These are phyloP conservation scores for Leiothrix lutea DNA, from an alignment of 2,113 vertebrate genomes.

Conservation along the genomic window DNA sequence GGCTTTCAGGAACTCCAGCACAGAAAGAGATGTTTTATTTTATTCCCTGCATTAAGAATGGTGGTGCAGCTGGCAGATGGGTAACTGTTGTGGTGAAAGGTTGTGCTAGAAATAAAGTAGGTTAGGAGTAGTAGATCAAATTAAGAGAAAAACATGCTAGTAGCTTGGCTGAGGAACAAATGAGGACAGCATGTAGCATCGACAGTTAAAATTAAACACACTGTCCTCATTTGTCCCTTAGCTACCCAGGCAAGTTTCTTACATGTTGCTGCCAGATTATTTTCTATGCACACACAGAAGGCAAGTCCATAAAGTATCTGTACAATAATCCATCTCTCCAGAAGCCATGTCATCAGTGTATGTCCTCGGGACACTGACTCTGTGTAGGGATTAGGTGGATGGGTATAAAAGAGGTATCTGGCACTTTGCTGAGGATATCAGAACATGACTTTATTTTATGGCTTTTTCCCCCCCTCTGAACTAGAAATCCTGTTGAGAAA, in stretches of 20 bases:
- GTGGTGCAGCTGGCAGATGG: constrained; percentile 5
- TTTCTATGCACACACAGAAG: neutral
- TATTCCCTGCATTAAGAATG: neutral
- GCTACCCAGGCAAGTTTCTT: neutral
- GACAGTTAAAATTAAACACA: constrained; percentile 37
- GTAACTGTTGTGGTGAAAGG: constrained; percentile 14
- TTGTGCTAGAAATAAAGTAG: constrained; percentile 31
- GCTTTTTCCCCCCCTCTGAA: accelerated
- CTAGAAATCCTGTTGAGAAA: neutral
- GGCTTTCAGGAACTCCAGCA: neutral
- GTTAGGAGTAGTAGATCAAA: constrained; percentile 37
- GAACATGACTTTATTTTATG: neutral
- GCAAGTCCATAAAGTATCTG: neutral
- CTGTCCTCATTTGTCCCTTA: constrained; percentile 34
- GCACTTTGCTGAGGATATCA: neutral
- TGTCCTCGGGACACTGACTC: neutral
- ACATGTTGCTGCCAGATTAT: constrained; percentile 1
- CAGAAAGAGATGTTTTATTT: neutral
- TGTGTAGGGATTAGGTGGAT: neutral
- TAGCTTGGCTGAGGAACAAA: constrained; percentile 44
- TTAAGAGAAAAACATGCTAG: constrained; percentile 34
- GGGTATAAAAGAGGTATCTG: neutral
- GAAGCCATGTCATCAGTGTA: neutral
- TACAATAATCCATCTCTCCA: neutral
- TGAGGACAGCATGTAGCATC: constrained; percentile 4